A percentile compares a stretch with the other conserved stretches of the same genome.
Evolutionary conservation across 2,888 invertebrate species (phyloP).

Genomic region (Brachypalpus laphriformis): DNA sequence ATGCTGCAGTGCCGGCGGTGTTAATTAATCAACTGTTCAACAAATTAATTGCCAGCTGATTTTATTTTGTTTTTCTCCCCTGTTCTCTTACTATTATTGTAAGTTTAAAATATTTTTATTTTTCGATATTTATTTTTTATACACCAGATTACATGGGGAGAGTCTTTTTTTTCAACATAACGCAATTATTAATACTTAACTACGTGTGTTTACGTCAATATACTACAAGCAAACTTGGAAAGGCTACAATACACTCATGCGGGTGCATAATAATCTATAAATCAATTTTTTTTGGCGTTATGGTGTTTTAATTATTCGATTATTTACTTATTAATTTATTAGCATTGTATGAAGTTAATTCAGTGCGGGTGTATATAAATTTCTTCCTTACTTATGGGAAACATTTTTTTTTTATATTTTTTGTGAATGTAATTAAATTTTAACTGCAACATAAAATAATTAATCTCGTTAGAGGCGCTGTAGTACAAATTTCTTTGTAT

Average conservation of each 20-base stretch:
- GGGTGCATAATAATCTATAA: neutral
- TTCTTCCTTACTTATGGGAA: neutral
- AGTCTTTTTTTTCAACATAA: neutral
- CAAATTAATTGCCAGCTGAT: slow-evolving; percentile 46
- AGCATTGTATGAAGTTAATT: slow-evolving; percentile 6
- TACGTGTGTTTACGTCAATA: neutral
- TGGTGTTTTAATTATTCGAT: slow-evolving; percentile 33
- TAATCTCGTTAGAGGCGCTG: too few relatives aligned
- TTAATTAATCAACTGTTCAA: slow-evolving; percentile 55
- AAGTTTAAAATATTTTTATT: neutral
- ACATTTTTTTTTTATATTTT: neutral
- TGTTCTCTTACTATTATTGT: neutral
- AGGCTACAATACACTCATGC: slow-evolving; percentile 12
- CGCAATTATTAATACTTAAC: neutral
- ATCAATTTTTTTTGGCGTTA: neutral
- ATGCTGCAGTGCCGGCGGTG: slow-evolving; percentile 34
- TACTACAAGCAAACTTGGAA: slow-evolving; percentile 16
- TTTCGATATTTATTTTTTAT: neutral
- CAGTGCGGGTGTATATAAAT: neutral
- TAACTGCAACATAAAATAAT: neutral
- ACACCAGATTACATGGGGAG: too few relatives aligned
- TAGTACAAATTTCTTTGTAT: too few relatives aligned
- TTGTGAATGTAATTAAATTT: neutral
- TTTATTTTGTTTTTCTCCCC: neutral
- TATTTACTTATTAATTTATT: slow-evolving; percentile 26